These are phyloP conservation scores for Nyctibius grandis DNA, from an alignment of 2,797 vertebrate species.

Conservation along the genomic window DNA sequence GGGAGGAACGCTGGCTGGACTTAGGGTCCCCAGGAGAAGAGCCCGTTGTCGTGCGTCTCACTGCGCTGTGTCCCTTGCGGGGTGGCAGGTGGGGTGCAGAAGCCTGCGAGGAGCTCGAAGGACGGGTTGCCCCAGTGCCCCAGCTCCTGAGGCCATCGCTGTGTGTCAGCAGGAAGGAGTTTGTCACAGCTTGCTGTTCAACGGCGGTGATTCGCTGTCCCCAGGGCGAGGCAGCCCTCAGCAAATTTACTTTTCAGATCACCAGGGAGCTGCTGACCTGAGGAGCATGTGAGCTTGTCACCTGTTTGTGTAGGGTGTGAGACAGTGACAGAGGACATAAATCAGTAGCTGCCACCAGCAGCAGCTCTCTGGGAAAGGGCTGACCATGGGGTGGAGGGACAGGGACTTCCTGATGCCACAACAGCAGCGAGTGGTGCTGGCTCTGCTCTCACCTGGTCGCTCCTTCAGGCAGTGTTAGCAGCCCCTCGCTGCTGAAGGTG, in stretches of 20 bases:
- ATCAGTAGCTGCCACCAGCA: background rate
- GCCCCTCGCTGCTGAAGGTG: background rate
- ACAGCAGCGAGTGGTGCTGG: accelerated
- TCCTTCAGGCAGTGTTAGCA: background rate
- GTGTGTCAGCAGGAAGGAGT: background rate
- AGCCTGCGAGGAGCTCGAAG: background rate
- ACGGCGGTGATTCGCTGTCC: accelerated
- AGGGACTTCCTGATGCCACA: background rate
- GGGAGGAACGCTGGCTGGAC: background rate
- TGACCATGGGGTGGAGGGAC: background rate
- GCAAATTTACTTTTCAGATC: background rate
- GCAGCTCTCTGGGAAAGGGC: background rate
- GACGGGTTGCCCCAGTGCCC: background rate
- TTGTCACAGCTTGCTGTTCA: no score
- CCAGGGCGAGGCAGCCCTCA: background rate
- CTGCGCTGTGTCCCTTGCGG: background rate
- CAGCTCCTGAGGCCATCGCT: background rate
- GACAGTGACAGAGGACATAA: background rate
- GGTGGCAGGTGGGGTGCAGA: background rate
- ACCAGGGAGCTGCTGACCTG: background rate
- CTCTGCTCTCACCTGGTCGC: accelerated
- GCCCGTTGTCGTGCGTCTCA: accelerated
- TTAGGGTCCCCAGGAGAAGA: background rate
- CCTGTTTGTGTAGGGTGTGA: background rate
- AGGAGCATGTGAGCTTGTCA: background rate